Conservation (phyloP, 1,140 invertebrate genomes). For the Pseudoatta argentina region DNA sequence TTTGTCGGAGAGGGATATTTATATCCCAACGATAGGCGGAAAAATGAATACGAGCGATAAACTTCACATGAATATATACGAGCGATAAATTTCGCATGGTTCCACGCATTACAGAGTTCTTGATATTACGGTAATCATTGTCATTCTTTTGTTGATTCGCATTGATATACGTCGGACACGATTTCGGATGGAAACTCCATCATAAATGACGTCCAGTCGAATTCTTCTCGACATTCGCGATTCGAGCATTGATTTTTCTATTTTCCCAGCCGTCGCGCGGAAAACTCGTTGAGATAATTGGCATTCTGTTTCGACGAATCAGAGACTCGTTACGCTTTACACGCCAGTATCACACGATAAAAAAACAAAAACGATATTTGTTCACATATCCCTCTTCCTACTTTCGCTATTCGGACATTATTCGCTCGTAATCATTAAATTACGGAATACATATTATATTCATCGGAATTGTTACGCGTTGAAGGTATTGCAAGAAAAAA, state of each 20-base stretch:
- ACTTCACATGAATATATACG: not conserved
- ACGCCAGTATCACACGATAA: not conserved
- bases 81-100: not conserved
- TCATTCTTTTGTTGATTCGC: conserved; percentile 5
- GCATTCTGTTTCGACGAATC: conserved; percentile 44
- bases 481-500: not conserved
- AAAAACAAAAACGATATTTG: conserved; percentile 9
- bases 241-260: conserved; percentile 13
- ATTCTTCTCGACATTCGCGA: conserved; percentile 15
- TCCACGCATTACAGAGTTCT: not conserved
- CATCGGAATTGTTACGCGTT: not conserved
- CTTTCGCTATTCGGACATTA: conserved; percentile 25
- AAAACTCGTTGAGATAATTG: conserved; percentile 38
- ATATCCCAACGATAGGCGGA: not conserved
- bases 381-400: conserved; percentile 18
- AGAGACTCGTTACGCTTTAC: conserved; percentile 48
- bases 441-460: not conserved
- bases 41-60: not conserved
- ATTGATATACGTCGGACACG: not conserved
- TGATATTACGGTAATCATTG: not conserved
- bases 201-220: not conserved
- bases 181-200: conserved; percentile 1
- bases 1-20: not conserved
- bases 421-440: conserved; percentile 35
- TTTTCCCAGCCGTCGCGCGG: conserved; percentile 17